Percentiles rank a stretch among this genome's conserved stretches.
Evolutionary conservation across 2,113 vertebrate genomes (phyloP).

Genomic region (Maccullochella peelii): DNA sequence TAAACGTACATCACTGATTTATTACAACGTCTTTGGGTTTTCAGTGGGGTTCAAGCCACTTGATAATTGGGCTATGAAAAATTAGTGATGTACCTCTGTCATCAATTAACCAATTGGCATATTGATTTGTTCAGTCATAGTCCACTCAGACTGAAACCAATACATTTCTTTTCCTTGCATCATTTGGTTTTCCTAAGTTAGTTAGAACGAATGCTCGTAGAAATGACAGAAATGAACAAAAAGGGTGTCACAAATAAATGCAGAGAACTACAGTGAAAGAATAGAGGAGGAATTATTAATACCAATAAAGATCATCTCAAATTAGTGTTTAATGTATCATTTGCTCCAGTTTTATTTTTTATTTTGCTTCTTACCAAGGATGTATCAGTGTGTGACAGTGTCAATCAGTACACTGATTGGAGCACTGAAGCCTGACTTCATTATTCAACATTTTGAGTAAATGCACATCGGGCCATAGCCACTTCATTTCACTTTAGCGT

Average conservation of each 20-base stretch:
- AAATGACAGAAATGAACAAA: conserved; percentile 18
- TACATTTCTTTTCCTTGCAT: conserved; percentile 50
- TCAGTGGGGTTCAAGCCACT: conserved; percentile 13
- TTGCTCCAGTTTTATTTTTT: neutral
- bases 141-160: conserved; percentile 44
- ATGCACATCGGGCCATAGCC: conserved; percentile 14
- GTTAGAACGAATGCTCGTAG: conserved; percentile 9
- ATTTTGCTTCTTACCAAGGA: neutral
- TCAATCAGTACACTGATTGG: conserved; percentile 27
- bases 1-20: conserved; percentile 24
- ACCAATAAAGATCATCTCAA: neutral
- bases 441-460: conserved; percentile 28
- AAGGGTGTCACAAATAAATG: neutral
- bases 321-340: conserved; percentile 6
- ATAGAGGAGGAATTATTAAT: conserved; percentile 1
- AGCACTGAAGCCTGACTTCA: conserved; percentile 34
- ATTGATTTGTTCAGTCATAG: conserved; percentile 60
- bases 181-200: conserved; percentile 43
- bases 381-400: conserved; percentile 6
- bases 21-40: conserved; percentile 28
- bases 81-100: conserved; percentile 31
- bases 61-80: conserved; percentile 42
- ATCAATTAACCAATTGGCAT: conserved; percentile 63
- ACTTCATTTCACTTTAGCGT: conserved; percentile 40
- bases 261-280: neutral